These are phyloP conservation scores for Tribolium madens DNA, from an alignment of 1,140 invertebrate genomes.

Conservation along the genomic window DNA sequence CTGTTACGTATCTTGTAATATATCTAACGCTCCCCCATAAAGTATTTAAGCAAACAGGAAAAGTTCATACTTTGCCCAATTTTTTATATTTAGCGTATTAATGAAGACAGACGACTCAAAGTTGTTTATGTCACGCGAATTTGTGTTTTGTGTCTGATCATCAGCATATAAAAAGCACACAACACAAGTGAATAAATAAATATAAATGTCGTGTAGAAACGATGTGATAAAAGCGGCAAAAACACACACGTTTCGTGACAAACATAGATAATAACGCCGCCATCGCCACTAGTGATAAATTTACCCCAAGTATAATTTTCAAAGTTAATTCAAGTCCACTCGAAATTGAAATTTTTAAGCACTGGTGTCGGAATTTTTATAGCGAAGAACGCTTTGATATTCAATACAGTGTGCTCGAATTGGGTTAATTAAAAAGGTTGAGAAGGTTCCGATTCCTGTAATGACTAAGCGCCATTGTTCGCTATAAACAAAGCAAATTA, in stretches of 20 bases:
- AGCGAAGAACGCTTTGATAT: no score
- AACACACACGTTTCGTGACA: constrained; percentile 32
- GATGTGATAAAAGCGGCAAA: constrained; percentile 28
- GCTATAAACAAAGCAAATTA: not conserved
- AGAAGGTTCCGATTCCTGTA: not conserved
- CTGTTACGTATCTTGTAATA: not conserved
- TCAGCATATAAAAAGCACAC: constrained; percentile 13
- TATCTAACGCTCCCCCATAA: not conserved
- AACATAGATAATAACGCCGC: constrained; percentile 21
- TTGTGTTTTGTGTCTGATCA: not conserved
- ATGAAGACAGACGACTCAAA: not conserved
- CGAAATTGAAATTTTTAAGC: no score
- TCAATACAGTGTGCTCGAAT: no score
- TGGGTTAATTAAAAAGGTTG: not conserved
- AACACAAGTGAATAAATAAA: constrained; percentile 25
- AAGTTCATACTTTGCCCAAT: not conserved
- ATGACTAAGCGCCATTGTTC: not conserved
- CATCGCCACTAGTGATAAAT: not conserved
- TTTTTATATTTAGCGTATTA: not conserved
- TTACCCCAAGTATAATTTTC: no score
- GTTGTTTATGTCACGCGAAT: constrained; percentile 25
- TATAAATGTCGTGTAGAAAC: constrained; percentile 34
- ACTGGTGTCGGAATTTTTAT: no score
- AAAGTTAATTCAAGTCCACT: no score
- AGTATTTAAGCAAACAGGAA: not conserved